Conservation (phyloP, 2,113 vertebrate species). For the Strix uralensis region DNA sequence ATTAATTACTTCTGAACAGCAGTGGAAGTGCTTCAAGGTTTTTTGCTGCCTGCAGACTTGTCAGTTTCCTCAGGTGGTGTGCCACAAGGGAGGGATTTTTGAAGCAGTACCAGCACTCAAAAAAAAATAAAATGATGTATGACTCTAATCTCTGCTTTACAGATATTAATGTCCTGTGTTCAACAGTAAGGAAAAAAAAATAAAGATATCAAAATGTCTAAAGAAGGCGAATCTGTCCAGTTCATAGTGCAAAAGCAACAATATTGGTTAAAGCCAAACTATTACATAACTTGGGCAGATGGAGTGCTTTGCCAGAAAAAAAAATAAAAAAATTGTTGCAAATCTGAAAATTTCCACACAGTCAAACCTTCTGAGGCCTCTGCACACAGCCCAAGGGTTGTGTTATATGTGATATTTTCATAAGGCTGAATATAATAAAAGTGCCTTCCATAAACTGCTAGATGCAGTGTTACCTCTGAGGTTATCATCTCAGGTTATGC, state of each 20-base stretch:
- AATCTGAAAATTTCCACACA: neutral
- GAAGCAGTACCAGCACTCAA: constrained; percentile 5
- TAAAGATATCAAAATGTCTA: neutral
- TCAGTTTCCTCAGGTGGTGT: constrained; percentile 6
- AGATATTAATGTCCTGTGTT: constrained; percentile 38
- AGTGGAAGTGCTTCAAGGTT: constrained; percentile 43
- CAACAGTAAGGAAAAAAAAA: neutral
- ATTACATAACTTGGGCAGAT: neutral
- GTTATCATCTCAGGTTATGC: neutral
- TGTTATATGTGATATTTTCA: neutral
- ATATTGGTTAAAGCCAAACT: neutral
- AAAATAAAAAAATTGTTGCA: neutral
- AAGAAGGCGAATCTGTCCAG: neutral
- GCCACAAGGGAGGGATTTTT: constrained; percentile 47
- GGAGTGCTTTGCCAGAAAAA: neutral
- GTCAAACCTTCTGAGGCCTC: neutral
- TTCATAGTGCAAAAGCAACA: neutral
- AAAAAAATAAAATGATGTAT: constrained; percentile 47
- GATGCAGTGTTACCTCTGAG: neutral
- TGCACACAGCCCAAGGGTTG: neutral
- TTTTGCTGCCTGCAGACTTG: constrained; percentile 43
- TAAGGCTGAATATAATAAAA: neutral
- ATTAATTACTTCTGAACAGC: constrained; percentile 52
- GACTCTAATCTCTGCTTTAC: constrained; percentile 47
- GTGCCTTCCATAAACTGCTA: neutral